Base-by-base conservation (phyloP, 1,140 invertebrate genomes). In the Macrotrachela quadricornifera region DNA sequence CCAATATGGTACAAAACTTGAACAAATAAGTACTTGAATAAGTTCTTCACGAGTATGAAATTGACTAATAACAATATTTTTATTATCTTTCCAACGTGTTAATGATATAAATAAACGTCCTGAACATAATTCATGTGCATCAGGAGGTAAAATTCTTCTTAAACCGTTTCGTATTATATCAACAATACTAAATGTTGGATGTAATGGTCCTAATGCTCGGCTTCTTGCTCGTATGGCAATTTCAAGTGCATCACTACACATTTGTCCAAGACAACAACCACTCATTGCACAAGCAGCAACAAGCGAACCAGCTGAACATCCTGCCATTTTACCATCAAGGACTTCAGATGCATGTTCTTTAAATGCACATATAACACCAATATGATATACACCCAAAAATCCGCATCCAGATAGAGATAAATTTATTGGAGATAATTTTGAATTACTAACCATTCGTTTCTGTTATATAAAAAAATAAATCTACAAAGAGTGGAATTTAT, bases 371-470 rank as follows among this genome's bases (percentile, higher is more conserved):
- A 87, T 84, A 37, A 97, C 92, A 58, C 92, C 91, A 57, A 94
- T 82, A 72, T 97, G 91, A 71, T 97, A 97, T 64, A 97, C 92
- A 56, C 92, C 91, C 52, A 96, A 74, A 71, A 97, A 97, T 54
- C 91, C 91, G 75, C 91, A 96, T 54, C 90, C 90, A 64, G 91
- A 86, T 68, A 97, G 95, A 49, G 87, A 92, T 62, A 94, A 75
- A 79, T 91, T 54, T 12, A 54, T 15, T 44, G 21, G 21, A 30
- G 21, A 30, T 4, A 8, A 30, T 8, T 30, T 30, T 30, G 21
- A 30, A 4, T 30, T 2, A 30, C 21, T 4, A 8, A 30, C 21
- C 21, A 30, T 30, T 30, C 21, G 21, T 30, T 30, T 4, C 8
- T 4, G 8, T 30, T 4, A 30, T 30, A 30, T 30, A 30, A 30